Evolutionary conservation across 2,113 vertebrate genomes (phyloP), one percentile per base, ranked within the genome.

Genomic region (Nerophis ophidion): DNA sequence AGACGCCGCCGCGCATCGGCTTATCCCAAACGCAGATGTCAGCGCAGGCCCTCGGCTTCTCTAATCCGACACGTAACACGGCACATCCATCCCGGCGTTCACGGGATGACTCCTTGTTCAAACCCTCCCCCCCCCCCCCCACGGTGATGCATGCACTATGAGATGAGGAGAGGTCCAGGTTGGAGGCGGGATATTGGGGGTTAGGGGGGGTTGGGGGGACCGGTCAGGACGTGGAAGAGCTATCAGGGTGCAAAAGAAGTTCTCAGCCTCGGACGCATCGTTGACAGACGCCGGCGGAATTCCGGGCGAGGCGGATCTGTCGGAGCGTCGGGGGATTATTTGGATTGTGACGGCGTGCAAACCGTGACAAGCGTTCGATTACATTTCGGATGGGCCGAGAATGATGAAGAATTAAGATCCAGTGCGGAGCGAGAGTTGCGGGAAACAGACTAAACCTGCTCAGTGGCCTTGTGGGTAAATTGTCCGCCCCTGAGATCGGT

Each of bases 41-140:
- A 92, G 88, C 72, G 91, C 90, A 57, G 89, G 82, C 87, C 91
- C 84, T 87, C 84, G 83, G 53, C 83, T 93, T 89, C 90, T 93
- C 89, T 92, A 86, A 87, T 91, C 87, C 84, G 91, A 92, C 90
- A 81, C 57, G 51, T 85, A 92, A 90, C 92, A 91, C 91, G 88
- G 89, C 89, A 83, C 61, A 91, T 91, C 87, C 79, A 84, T 87
- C 87, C 80, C 81, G 74, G 88, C 91, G 87, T 88, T n/a, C 44
- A 12, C 51, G 52, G 68, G 75, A 76, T 48, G 64, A 76, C 54
- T 75, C 57, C 51, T 19, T 14, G 5, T 55, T 17, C 16, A 5
- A 36, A 13, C 26, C 35, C 38, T 15, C 13, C 35, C 42, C 5
- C 55, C 15, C 35, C 48, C 13, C 35, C 42, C 5, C 55, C 15